A percentile compares a stretch with the other conserved stretches of the same genome.
These are phyloP conservation scores for Psilanteris sp. DNA, from an alignment of 1,140 invertebrate species.

Conservation along the genomic window DNA sequence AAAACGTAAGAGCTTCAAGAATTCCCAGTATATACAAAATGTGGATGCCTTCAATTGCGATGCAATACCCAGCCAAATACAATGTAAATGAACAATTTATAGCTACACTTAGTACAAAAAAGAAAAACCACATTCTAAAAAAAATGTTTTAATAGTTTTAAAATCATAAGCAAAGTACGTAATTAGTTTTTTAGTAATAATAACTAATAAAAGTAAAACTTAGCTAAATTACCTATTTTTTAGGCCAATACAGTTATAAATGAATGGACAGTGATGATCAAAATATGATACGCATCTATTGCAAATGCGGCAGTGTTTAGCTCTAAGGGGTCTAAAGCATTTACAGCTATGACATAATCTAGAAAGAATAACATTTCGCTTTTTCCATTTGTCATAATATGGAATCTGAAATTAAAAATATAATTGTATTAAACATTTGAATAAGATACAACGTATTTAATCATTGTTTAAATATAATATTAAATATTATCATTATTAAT, in stretches of 20 bases:
- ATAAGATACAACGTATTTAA: no score
- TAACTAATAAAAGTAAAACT: no score
- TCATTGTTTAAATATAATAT: constrained; percentile 5
- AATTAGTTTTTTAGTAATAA: no score
- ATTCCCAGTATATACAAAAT: constrained; percentile 89
- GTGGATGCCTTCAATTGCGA: constrained; percentile 91
- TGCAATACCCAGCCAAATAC: constrained; percentile 93
- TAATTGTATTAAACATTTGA: background rate
- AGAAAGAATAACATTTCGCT: constrained; percentile 90
- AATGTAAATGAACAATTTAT: constrained; percentile 92
- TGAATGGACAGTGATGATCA: constrained; percentile 97
- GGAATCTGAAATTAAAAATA: constrained; percentile 82
- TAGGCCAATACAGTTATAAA: constrained; percentile 95
- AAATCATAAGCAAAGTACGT: no score
- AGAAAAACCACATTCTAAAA: constrained; percentile 92
- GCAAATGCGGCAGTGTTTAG: constrained; percentile 95
- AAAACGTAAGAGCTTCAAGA: constrained; percentile 90
- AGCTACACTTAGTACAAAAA: constrained; percentile 91
- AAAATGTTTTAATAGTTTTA: constrained; percentile 21
- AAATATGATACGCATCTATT: constrained; percentile 95
- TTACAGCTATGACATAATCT: constrained; percentile 94
- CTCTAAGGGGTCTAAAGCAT: constrained; percentile 90
- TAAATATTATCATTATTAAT: no score
- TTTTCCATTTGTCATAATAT: constrained; percentile 93
- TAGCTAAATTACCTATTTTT: constrained; percentile 87